Percentiles rank a stretch among this genome's conserved stretches.
Conservation (phyloP, 2,888 invertebrate species). For the Cephus rjabovi region DNA sequence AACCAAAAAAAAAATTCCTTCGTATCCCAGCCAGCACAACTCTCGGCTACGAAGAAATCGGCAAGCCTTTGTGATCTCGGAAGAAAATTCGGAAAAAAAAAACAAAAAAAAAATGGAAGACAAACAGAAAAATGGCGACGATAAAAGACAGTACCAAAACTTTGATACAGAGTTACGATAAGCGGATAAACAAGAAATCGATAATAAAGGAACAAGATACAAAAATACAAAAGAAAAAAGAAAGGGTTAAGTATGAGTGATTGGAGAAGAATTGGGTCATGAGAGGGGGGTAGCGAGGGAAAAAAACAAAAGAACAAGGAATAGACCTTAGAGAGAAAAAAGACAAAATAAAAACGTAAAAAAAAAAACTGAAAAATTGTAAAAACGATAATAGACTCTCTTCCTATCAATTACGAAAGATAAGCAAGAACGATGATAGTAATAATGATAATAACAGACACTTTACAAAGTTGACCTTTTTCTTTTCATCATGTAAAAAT, state of each 20-base stretch:
- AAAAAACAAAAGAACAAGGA: background rate
- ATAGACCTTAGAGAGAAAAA: slow-evolving; percentile 4
- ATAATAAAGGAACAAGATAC: slow-evolving; percentile 19
- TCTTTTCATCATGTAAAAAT: slow-evolving; percentile 51
- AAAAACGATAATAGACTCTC: too few relatives aligned
- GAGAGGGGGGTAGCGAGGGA: too few relatives aligned
- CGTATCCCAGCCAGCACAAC: background rate
- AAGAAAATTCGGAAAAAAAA: slow-evolving; percentile 25
- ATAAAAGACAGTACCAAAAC: too few relatives aligned
- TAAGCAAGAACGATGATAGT: background rate
- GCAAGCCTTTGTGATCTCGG: background rate
- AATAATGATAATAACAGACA: slow-evolving; percentile 30
- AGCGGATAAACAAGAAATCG: slow-evolving; percentile 17
- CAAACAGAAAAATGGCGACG: background rate
- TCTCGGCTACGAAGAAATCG: background rate
- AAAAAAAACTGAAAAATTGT: background rate
- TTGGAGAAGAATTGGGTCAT: too few relatives aligned
- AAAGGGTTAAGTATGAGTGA: slow-evolving; percentile 11
- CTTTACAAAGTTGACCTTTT: slow-evolving; percentile 47
- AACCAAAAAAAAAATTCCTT: background rate
- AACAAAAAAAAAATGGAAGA: slow-evolving; percentile 20
- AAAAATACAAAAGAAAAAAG: slow-evolving; percentile 15
- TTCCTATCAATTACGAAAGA: background rate
- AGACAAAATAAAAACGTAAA: slow-evolving; percentile 12
- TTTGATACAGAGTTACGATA: too few relatives aligned